A percentile compares a stretch with the other conserved stretches of the same genome.
These are phyloP conservation scores for Cercopithecus mona DNA, from an alignment of 2,113 vertebrate genomes.

Conservation along the genomic window DNA sequence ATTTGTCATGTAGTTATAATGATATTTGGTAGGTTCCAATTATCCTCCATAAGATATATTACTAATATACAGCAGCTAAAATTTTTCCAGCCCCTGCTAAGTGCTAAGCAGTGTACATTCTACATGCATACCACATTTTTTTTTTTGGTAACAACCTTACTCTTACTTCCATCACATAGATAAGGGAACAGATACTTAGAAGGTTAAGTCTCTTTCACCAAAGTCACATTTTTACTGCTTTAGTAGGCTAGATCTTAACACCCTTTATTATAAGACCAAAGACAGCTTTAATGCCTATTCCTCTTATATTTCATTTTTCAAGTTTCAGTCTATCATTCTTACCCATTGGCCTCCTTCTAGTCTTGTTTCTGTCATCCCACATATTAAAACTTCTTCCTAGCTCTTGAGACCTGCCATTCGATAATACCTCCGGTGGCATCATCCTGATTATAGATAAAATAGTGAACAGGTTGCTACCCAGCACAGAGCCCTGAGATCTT, in stretches of 20 bases:
- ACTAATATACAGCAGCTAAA: not conserved
- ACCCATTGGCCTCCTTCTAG: not conserved
- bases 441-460: not conserved
- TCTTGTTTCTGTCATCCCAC: not conserved
- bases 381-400: not conserved
- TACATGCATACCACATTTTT: not conserved
- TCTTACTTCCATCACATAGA: not conserved
- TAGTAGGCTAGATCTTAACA: not conserved
- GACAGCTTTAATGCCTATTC: not conserved
- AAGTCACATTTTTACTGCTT: not conserved
- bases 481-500: not conserved
- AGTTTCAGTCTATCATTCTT: not conserved
- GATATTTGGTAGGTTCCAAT: not conserved
- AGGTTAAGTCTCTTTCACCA: not conserved
- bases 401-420: not conserved
- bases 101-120: not conserved
- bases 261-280: slow-evolving; percentile 13
- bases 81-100: not conserved
- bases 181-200: not conserved
- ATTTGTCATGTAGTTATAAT: not conserved
- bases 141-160: not conserved
- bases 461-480: not conserved
- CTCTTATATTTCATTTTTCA: slow-evolving; percentile 38
- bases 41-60: not conserved
- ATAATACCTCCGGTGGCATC: not conserved